Evolutionary conservation across 2,888 invertebrate species (phyloP).

Genomic region (Bombyx huttoni): DNA sequence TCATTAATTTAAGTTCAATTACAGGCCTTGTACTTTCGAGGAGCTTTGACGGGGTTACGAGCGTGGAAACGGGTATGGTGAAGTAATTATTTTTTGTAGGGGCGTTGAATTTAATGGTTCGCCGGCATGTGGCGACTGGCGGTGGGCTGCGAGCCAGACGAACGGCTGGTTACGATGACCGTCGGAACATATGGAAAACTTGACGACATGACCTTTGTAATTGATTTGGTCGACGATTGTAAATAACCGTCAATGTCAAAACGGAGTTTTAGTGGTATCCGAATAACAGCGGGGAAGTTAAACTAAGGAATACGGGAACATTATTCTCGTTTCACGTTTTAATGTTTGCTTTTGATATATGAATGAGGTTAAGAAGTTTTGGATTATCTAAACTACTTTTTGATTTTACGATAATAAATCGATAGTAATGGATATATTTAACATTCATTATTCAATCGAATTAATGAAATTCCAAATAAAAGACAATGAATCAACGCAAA

Average conservation of each 20-base stretch:
- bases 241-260: not conserved
- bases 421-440: too few species aligned
- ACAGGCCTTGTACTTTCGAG: not conserved
- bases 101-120: constrained; percentile 50
- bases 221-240: constrained; percentile 7
- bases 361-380: too few species aligned
- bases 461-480: too few species aligned
- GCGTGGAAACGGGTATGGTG: constrained; percentile 42
- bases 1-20: not conserved
- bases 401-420: too few species aligned
- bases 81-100: constrained; percentile 66
- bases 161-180: constrained; percentile 24
- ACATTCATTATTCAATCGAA: too few species aligned
- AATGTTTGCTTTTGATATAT: too few species aligned
- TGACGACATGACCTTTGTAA: constrained; percentile 20
- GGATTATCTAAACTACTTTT: too few species aligned
- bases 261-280: not conserved
- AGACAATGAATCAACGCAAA: too few species aligned
- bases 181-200: constrained; percentile 37
- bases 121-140: constrained; percentile 46
- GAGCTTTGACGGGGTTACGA: constrained; percentile 23
- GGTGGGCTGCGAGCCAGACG: constrained; percentile 12
- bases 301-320: not conserved
- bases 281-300: not conserved
- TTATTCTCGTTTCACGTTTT: not conserved